Base-by-base conservation (phyloP, 2,113 vertebrate species). In the Leptobrachium leishanense region DNA sequence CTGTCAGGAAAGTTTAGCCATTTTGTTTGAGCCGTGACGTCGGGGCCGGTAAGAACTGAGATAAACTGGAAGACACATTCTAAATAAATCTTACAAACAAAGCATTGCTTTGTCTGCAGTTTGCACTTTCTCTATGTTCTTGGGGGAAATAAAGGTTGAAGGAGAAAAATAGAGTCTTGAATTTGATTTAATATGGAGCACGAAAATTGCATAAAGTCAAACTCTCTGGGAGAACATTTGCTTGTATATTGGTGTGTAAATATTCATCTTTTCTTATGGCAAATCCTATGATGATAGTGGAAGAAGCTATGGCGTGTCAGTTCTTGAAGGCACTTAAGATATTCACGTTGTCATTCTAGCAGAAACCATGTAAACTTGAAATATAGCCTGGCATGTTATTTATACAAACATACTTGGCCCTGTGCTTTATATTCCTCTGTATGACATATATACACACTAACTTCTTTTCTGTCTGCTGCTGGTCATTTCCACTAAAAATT, bases 111-210 rank as follows among this genome's bases (percentile, higher is more conserved):
- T 81, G 78, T 81, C 78, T 81, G 78, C 78, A 81, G 71, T 81
- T 81, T 74, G 78, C 65, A 81, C 71, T 72, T 57, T 74, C 78
- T 81, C 72, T 81, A 59, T 71, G 66, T 81, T 81, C 78, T 81
- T 81, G 78, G 78, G 78, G 78, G 78, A 81, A 81, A 74, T 81
- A 81, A 81, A 81, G 78, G 78, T 81, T 81, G 78, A 81, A 81
- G 78, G 78, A 81, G 78, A 81, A 81, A 81, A 81, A 81, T 81
- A 81, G 78, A 74, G 78, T 81, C 78, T 74, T 81, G 78, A 81
- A 81, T 81, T 81, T 81, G 78, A 81, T 81, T 81, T 81, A 81
- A 81, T 81, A 81, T 81, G 72, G 78, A 81, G 72, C 78, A 81
- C 67, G 71, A 74, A 81, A 81, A 81, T 81, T 81, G 78, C 78